Conservation (phyloP, 2,113 vertebrate species). For the Glaucomys volans region DNA sequence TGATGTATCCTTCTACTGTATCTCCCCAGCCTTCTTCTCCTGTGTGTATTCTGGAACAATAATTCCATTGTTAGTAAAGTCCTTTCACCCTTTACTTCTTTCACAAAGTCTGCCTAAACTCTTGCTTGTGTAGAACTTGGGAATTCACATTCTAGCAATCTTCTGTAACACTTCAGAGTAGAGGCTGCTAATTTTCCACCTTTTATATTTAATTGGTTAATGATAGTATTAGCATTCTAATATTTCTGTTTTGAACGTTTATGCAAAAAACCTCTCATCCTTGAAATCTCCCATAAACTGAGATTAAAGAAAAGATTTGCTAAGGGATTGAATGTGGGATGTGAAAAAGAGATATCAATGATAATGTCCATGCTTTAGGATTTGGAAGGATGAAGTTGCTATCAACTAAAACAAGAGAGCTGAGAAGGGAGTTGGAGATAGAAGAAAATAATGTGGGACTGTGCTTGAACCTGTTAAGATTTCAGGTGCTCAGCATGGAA, state of each 20-base stretch:
- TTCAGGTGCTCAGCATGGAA: background rate
- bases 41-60: background rate
- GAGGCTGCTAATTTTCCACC: background rate
- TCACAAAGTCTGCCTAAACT: background rate
- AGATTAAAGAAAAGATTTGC: background rate
- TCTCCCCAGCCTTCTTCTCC: background rate
- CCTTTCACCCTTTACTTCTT: background rate
- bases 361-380: background rate
- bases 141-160: background rate
- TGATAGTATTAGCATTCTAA: background rate
- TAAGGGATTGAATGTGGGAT: background rate
- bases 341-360: background rate
- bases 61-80: slow-evolving; percentile 3
- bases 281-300: background rate
- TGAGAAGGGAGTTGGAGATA: background rate
- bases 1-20: background rate
- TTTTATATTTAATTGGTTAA: background rate
- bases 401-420: slow-evolving; percentile 11
- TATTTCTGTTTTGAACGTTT: slow-evolving; percentile 20
- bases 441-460: background rate
- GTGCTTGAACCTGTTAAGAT: background rate
- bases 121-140: background rate
- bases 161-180: background rate
- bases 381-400: background rate
- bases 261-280: background rate